These are phyloP conservation scores for Megamerina dolium DNA, from an alignment of 2,888 invertebrate species.

Conservation along the genomic window DNA sequence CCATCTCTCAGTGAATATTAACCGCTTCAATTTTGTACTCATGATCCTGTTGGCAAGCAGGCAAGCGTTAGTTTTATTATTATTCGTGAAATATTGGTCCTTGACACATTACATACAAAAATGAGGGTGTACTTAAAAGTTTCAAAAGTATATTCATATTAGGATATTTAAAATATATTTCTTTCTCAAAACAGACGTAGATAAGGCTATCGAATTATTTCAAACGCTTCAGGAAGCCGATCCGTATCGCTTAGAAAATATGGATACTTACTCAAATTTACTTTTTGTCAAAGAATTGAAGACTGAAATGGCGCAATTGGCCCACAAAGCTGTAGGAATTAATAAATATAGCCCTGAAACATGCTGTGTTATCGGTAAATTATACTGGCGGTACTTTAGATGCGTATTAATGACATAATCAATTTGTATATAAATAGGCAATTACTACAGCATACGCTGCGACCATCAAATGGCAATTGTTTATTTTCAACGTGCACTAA, in stretches of 20 bases:
- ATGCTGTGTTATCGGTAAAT: constrained; percentile 85
- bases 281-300: constrained; percentile 90
- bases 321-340: constrained; percentile 86
- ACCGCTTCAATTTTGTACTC: too few relatives aligned
- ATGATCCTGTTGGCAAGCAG: too few relatives aligned
- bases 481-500: constrained; percentile 91
- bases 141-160: too few relatives aligned
- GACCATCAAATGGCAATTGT: constrained; percentile 97
- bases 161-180: constrained; percentile 2
- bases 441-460: constrained; percentile 91
- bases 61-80: too few relatives aligned
- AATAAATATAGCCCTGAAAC: constrained; percentile 97
- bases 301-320: constrained; percentile 86
- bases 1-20: too few relatives aligned
- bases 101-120: too few relatives aligned
- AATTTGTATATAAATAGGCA: constrained; percentile 58
- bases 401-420: neutral
- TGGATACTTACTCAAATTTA: constrained; percentile 95
- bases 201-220: constrained; percentile 80
- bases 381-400: neutral
- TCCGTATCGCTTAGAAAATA: constrained; percentile 89
- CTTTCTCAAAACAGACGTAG: constrained; percentile 62
- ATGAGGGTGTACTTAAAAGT: too few relatives aligned
- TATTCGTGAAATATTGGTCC: too few relatives aligned
- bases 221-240: constrained; percentile 76